Evolutionary conservation across 2,113 vertebrate genomes (phyloP).

Genomic region (Gobius niger): DNA sequence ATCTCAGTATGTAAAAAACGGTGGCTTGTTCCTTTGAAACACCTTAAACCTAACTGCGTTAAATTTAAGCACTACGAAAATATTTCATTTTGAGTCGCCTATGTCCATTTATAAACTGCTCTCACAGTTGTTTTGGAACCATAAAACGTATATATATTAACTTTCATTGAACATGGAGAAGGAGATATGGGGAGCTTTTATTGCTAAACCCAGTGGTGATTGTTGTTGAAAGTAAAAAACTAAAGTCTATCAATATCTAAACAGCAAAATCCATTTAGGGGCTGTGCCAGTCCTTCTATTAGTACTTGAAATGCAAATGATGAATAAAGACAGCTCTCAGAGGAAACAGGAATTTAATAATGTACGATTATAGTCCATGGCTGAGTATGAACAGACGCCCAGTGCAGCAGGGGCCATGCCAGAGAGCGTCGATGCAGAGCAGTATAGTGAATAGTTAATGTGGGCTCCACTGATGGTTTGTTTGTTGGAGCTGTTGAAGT

Average conservation of each 20-base stretch:
- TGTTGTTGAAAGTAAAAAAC: constrained; percentile 6
- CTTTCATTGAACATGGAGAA: constrained; percentile 2
- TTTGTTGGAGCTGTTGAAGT: constrained; percentile 47
- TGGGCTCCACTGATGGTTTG: constrained; percentile 33
- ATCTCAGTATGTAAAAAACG: too few relatives aligned
- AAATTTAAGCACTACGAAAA: too few relatives aligned
- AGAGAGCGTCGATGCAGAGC: constrained; percentile 11
- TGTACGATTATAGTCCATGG: constrained; percentile 4
- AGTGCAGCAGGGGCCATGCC: constrained; percentile 11
- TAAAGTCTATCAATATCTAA: constrained; percentile 21
- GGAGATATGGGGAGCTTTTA: not conserved
- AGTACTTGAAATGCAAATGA: constrained; percentile 20
- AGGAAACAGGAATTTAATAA: constrained; percentile 5
- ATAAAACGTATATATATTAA: constrained; percentile 1
- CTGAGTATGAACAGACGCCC: constrained; percentile 15
- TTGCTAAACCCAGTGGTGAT: not conserved
- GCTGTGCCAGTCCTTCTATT: not conserved
- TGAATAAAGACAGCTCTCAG: constrained; percentile 1
- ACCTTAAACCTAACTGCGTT: too few relatives aligned
- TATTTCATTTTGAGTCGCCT: too few relatives aligned
- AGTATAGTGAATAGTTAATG: constrained; percentile 29
- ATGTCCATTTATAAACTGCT: too few relatives aligned
- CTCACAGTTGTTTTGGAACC: not conserved
- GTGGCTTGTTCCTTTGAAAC: too few relatives aligned
- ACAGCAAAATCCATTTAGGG: constrained; percentile 23